Base-by-base conservation (phyloP, 1,140 invertebrate genomes). In the Hesperophylax magnus region DNA sequence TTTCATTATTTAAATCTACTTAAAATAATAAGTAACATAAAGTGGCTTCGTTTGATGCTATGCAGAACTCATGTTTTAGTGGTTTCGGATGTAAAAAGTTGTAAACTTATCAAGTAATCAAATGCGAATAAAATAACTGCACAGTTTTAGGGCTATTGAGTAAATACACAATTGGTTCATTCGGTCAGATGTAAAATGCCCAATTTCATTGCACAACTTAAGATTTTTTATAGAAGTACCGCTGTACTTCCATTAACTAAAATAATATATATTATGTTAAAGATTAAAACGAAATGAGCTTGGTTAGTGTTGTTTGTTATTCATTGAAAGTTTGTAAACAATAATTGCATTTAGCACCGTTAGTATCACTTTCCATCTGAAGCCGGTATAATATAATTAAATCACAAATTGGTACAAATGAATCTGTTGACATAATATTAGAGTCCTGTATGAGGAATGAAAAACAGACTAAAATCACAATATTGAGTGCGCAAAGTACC, bases 11-110 rank as follows among this genome's bases (percentile, higher is more conserved):
- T 77, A 77, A 65, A 53, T 76, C 72, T 76, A 76, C 61, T 78
- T 78, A 80, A 80, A 63, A 65, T 76, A 80, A 65, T 75, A 80
- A 75, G 69, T 80, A 80, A 80, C 71, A 61, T 54, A 65, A 63
- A 65, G 39, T 47, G 53, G 65, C 54, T 79, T 67, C 77, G 7
- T 71, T 22, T 22, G 47, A 18, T 69, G 63, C 71, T 27, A 61
- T 24, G 58, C 58, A 61, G 58, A 61, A 61, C 63, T 67, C 63
- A 67, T 14, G 11, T 15, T 34, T 67, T 15, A 71, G 39, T 52
- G 39, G 39, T 14, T 47, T 47, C 11, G n/a, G n/a, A 14, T 47
- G 11, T 47, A 14, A 47, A 47, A 47, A 52, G n/a, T 71, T 71
- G 15, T 2, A 52, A 71, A 71, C 69, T 24, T 53, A 72, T 69